Base-by-base conservation (phyloP, 37 sponge, comb jelly and placozoan genomes). In the Petrosia ficiformis region DNA sequence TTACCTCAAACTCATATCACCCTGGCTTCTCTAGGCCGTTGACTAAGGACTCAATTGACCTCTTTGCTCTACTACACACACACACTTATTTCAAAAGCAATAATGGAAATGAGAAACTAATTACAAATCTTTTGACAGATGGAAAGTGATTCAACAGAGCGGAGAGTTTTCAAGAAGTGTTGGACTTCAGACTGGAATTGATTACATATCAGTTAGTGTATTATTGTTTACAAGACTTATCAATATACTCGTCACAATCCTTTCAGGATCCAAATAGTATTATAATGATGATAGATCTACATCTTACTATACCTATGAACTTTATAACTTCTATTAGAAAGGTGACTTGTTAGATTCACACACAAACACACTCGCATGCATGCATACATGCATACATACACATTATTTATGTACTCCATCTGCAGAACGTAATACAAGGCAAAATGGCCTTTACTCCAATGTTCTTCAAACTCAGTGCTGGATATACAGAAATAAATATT, bases 271-370 rank as follows among this genome's bases (percentile, higher is more conserved):
- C 11, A 8, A 72, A 89, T 58, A 70, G 77, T 35, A 89, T 89
- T 59, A 79, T 89, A 59, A 82, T 89, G 84, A 89, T 84, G 29
- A 75, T 89, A 35, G 89, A 89, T 59, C 77, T 89, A 71, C 89
- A 89, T 74, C 71, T 89, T 61, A 89, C 84, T 3, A 73, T 89
- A 1, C 89, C 89, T 34, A 30, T 57, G 5, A 80, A 84, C 24
- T 83, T 89, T 39, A 73, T 89, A 31, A 79, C 82, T 54, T 57
- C 73, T 39, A 75, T 65, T 52, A 69, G 89, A 59, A 73, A 72
- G 58, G 89, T 89, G 73, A 32, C 77, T 72, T 31, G 10, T 30
- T 52, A 66, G n/a, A n/a, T n/a, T n/a, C n/a, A n/a, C n/a, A n/a
- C n/a, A n/a, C n/a, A n/a, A n/a, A n/a, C n/a, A n/a, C n/a, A n/a